Conservation (phyloP, 2,888 invertebrate species). For the Lepidochrysops patricia region DNA sequence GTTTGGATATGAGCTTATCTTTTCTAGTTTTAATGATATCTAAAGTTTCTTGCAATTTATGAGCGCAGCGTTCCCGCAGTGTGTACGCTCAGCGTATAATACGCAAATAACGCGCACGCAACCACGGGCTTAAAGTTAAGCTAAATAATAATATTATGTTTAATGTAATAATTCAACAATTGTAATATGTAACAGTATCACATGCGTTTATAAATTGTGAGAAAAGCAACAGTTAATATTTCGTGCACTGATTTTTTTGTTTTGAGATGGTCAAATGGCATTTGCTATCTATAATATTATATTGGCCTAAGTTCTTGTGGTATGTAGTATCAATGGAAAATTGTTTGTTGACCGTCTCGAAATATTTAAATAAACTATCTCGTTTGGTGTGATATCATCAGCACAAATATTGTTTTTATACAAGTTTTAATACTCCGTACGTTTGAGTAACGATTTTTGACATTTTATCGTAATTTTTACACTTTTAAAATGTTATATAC, state of each 20-base stretch:
- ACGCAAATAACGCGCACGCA: neutral
- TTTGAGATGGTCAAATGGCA: neutral
- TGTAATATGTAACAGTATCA: too few species aligned
- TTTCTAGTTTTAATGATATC: slow-evolving; percentile 37
- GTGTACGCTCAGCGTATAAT: neutral
- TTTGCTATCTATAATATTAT: neutral
- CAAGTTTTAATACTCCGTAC: slow-evolving; percentile 55
- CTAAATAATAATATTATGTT: too few species aligned
- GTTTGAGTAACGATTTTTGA: slow-evolving; percentile 53
- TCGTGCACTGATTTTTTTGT: neutral
- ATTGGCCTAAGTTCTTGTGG: neutral
- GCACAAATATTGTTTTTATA: slow-evolving; percentile 46
- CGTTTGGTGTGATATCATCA: slow-evolving; percentile 25
- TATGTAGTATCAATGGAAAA: neutral
- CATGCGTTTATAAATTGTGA: neutral
- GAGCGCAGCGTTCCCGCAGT: neutral
- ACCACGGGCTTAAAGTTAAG: too few species aligned
- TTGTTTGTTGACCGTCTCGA: neutral
- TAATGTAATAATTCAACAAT: neutral
- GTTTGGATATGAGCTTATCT: slow-evolving; percentile 62
- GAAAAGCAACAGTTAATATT: neutral
- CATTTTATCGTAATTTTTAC: slow-evolving; percentile 25
- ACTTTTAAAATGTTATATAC: slow-evolving; percentile 1
- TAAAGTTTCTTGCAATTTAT: slow-evolving; percentile 14
- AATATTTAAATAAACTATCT: slow-evolving; percentile 8